These are phyloP conservation scores for Cephus rjabovi DNA, from an alignment of 2,888 invertebrate species.

Conservation along the genomic window DNA sequence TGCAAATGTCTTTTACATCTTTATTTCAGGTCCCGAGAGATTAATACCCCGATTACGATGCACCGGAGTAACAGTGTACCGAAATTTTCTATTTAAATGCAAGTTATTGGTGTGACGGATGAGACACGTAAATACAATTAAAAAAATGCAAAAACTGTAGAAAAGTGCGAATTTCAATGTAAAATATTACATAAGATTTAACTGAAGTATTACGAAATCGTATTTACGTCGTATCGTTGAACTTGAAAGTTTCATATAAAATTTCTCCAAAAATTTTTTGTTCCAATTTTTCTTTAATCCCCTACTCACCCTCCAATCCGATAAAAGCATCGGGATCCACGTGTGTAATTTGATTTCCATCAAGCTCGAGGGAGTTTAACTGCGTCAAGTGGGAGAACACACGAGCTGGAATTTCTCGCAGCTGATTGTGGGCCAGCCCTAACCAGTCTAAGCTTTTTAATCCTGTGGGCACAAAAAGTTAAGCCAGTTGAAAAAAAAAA, in stretches of 20 bases:
- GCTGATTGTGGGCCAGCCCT: constrained; percentile 86
- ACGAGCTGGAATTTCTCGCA: constrained; percentile 81
- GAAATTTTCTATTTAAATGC: not conserved
- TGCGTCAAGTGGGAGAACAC: constrained; percentile 85
- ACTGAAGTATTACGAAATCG: no score
- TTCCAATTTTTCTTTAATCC: not conserved
- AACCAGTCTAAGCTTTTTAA: constrained; percentile 84
- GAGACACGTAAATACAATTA: no score
- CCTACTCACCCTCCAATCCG: constrained; percentile 83
- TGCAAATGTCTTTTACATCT: not conserved
- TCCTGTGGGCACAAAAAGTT: constrained; percentile 69
- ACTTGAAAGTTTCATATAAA: not conserved
- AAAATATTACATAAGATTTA: no score
- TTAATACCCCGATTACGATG: not conserved
- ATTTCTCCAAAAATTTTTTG: not conserved
- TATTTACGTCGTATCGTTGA: no score
- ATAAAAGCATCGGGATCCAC: constrained; percentile 88
- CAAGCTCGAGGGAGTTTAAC: constrained; percentile 88
- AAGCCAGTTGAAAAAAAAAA: constrained; percentile 14
- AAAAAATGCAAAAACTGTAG: no score
- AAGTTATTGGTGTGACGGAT: not conserved
- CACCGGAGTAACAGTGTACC: not conserved
- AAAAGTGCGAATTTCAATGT: no score
- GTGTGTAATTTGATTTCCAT: constrained; percentile 84
- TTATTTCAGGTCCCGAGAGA: not conserved